Conservation (phyloP, 2,113 vertebrate species). For the Clarias magur region DNA sequence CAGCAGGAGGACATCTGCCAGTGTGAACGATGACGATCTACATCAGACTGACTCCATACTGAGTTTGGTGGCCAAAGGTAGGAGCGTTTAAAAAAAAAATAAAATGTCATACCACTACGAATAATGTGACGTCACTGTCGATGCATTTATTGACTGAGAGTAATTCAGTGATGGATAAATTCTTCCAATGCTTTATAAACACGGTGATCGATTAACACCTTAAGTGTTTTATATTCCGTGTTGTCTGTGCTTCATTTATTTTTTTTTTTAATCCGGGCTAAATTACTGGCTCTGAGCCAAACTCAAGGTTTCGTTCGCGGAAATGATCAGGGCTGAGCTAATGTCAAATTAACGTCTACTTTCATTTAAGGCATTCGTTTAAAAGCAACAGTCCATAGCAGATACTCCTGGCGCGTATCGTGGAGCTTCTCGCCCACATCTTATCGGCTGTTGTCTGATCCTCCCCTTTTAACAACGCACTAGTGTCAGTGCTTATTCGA, state of each 20-base stretch:
- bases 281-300: not conserved
- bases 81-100: slow-evolving; percentile 46
- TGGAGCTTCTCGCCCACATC: slow-evolving; percentile 8
- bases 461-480: slow-evolving; percentile 67
- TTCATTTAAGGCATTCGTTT: not conserved
- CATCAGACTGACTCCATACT: slow-evolving; percentile 73
- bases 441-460: slow-evolving; percentile 63
- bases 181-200: not conserved
- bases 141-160: not conserved
- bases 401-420: slow-evolving; percentile 7
- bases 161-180: no score
- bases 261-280: not conserved
- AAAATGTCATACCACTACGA: not conserved
- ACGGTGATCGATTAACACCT: not conserved
- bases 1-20: slow-evolving; percentile 30
- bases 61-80: slow-evolving; percentile 80
- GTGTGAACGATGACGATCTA: slow-evolving; percentile 33
- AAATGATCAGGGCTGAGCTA: not conserved
- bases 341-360: not conserved
- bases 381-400: not conserved
- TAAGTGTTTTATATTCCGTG: not conserved
- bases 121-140: not conserved
- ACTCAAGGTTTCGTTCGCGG: not conserved
- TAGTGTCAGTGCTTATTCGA: slow-evolving; percentile 73
- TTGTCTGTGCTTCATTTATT: not conserved